Evolutionary conservation across 2,888 invertebrate genomes (phyloP).

Genomic region (Biston betularia): DNA sequence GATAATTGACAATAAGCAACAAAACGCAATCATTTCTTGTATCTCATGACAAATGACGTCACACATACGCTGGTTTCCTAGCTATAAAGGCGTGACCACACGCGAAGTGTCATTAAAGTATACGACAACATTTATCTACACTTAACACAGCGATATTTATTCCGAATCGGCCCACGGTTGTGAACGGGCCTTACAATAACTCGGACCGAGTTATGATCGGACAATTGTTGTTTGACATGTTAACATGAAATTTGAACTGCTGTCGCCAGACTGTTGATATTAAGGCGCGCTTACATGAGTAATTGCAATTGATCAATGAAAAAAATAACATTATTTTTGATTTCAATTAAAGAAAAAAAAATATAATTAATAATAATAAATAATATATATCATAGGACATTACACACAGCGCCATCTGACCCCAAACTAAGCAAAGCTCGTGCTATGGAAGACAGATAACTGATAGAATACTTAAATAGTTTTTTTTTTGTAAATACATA

Average conservation of each 20-base stretch:
- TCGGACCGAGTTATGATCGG: constrained; percentile 43
- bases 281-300: too few relatives aligned
- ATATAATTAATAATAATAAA: too few relatives aligned
- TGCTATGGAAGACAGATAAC: too few relatives aligned
- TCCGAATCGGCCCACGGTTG: constrained; percentile 45
- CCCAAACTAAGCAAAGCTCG: too few relatives aligned
- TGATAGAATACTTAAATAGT: too few relatives aligned
- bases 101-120: constrained; percentile 69
- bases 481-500: too few relatives aligned
- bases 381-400: too few relatives aligned
- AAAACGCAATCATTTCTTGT: too few relatives aligned
- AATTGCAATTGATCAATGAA: too few relatives aligned
- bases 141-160: constrained; percentile 50
- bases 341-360: too few relatives aligned
- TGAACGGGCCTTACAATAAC: constrained; percentile 45
- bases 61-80: constrained; percentile 39
- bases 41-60: constrained; percentile 3
- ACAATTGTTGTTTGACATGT: constrained; percentile 49
- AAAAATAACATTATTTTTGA: too few relatives aligned
- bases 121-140: constrained; percentile 74
- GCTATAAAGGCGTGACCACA: constrained; percentile 62
- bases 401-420: too few relatives aligned
- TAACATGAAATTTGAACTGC: constrained; percentile 48
- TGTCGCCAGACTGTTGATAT: constrained; percentile 28
- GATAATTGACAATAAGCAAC: neutral